Conservation (phyloP, 2,888 invertebrate species). For the Platypus cylindrus region DNA sequence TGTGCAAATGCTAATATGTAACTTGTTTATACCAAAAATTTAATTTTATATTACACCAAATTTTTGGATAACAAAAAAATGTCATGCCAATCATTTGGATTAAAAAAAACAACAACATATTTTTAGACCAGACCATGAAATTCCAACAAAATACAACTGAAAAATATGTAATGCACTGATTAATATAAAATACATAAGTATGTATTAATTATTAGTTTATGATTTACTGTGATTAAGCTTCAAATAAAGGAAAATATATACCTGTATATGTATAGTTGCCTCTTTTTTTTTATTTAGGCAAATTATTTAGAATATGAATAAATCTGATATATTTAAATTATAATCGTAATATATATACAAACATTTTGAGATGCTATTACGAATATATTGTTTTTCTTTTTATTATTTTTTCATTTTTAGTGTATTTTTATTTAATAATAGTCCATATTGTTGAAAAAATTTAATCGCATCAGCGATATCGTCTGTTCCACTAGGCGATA, state of each 20-base stretch:
- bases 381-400: slow-evolving; percentile 30
- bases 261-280: slow-evolving; percentile 33
- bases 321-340: slow-evolving; percentile 33
- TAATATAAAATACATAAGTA: slow-evolving; percentile 34
- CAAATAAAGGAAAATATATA: slow-evolving; percentile 32
- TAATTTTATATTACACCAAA: too few relatives aligned
- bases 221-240: slow-evolving; percentile 37
- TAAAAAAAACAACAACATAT: slow-evolving; percentile 5
- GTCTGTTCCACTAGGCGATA: too few relatives aligned
- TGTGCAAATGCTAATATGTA: too few relatives aligned
- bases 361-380: too few relatives aligned
- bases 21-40: too few relatives aligned
- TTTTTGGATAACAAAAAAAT: neutral
- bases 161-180: slow-evolving; percentile 33
- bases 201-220: slow-evolving; percentile 36
- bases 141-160: slow-evolving; percentile 34
- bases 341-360: slow-evolving; percentile 29
- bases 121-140: slow-evolving; percentile 10
- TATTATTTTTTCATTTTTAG: slow-evolving; percentile 23
- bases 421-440: slow-evolving; percentile 19
- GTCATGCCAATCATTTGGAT: neutral
- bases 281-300: slow-evolving; percentile 25
- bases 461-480: too few relatives aligned
- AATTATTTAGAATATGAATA: slow-evolving; percentile 29
- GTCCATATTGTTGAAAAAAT: slow-evolving; percentile 16